Evolutionary conservation across 2,888 invertebrate species (phyloP).

Genomic region (Leptura quadrifasciata): DNA sequence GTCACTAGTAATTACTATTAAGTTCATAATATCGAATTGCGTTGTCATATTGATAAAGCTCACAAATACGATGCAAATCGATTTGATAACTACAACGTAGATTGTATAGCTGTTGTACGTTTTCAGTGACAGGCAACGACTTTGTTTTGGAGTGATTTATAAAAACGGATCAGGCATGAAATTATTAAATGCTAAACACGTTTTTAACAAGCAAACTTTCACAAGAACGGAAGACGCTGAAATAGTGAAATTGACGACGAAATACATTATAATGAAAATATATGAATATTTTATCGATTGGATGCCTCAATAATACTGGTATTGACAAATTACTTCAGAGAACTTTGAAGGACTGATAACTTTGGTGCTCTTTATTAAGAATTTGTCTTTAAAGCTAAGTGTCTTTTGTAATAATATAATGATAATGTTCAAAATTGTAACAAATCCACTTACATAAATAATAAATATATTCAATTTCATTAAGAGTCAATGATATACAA

Average conservation of each 20-base stretch:
- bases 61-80: neutral
- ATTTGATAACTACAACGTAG: neutral
- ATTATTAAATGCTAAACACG: neutral
- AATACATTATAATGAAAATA: slow-evolving; percentile 3
- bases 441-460: too few relatives aligned
- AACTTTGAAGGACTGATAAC: neutral
- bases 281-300: neutral
- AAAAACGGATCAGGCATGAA: neutral
- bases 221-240: neutral
- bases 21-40: neutral
- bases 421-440: too few relatives aligned
- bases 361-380: neutral
- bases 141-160: neutral
- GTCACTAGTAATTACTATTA: neutral
- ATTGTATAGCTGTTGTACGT: neutral
- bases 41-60: neutral
- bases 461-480: too few relatives aligned
- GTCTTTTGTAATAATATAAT: too few relatives aligned
- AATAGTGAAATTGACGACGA: neutral
- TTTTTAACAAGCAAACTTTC: slow-evolving; percentile 1
- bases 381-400: too few relatives aligned
- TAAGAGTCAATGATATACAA: too few relatives aligned
- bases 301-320: neutral
- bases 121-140: neutral
- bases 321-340: neutral